Conservation (phyloP, 1,140 invertebrate genomes). For the Batillaria attramentaria region DNA sequence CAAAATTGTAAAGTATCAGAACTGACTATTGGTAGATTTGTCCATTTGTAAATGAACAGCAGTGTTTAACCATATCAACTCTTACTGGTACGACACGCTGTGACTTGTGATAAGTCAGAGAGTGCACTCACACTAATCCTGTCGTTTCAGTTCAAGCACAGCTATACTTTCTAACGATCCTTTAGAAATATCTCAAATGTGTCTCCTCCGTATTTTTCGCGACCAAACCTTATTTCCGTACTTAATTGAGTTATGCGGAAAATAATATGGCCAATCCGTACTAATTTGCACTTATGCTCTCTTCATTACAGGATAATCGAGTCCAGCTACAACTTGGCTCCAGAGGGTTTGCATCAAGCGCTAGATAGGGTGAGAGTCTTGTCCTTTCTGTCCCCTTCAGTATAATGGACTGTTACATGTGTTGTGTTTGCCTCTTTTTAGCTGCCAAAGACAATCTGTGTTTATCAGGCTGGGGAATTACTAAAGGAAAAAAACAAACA, state of each 20-base stretch:
- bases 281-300: no score
- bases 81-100: no score
- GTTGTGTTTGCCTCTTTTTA: neutral
- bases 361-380: conserved; percentile 47
- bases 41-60: neutral
- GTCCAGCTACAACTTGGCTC: conserved; percentile 48
- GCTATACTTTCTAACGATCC: neutral
- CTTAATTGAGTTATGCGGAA: no score
- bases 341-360: conserved; percentile 48
- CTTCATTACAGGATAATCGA: conserved; percentile 47
- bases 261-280: no score
- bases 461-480: neutral
- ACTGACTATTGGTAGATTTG: neutral
- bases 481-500: neutral
- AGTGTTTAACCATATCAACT: no score
- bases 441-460: no score
- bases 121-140: neutral
- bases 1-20: neutral
- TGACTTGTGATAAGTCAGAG: no score
- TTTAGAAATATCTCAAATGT: neutral
- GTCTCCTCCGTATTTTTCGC: no score
- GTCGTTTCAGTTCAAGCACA: no score
- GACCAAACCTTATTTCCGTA: no score
- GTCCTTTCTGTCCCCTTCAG: neutral
- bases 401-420: neutral